Percentiles rank a stretch among this genome's conserved stretches.
Conservation (phyloP, 1,140 invertebrate species). For the Stegodyphus dumicola region DNA sequence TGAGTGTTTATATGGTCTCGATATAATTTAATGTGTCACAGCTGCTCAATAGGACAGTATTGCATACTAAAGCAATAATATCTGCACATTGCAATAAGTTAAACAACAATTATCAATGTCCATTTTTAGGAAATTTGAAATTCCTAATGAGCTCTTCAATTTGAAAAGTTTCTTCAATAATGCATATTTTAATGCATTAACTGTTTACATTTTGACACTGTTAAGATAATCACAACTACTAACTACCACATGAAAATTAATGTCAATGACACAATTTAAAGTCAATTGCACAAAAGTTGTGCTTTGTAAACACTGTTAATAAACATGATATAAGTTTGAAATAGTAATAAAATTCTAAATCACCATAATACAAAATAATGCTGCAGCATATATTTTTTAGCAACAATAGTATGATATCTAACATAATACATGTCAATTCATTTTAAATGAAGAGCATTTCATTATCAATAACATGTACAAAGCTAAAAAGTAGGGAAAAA, state of each 20-base stretch:
- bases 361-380: slow-evolving; percentile 56
- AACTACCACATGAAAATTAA: slow-evolving; percentile 52
- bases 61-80: slow-evolving; percentile 26
- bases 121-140: slow-evolving; percentile 48
- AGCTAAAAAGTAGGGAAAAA: slow-evolving; percentile 30
- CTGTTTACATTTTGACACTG: slow-evolving; percentile 43
- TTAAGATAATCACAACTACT: slow-evolving; percentile 53
- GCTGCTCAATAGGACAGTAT: slow-evolving; percentile 36
- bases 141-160: slow-evolving; percentile 52
- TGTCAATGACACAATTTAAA: neutral
- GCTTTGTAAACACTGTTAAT: slow-evolving; percentile 29
- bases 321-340: slow-evolving; percentile 48
- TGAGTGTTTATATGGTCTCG: slow-evolving; percentile 36
- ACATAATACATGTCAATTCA: slow-evolving; percentile 53
- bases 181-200: slow-evolving; percentile 31
- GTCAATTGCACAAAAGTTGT: slow-evolving; percentile 40
- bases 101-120: slow-evolving; percentile 32
- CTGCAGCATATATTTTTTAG: slow-evolving; percentile 41
- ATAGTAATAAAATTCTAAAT: slow-evolving; percentile 57
- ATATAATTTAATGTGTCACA: slow-evolving; percentile 32
- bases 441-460: slow-evolving; percentile 51
- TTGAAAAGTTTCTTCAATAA: slow-evolving; percentile 39
- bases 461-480: slow-evolving; percentile 44
- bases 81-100: slow-evolving; percentile 13
- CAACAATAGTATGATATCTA: slow-evolving; percentile 35